Evolutionary conservation across 1,140 invertebrate genomes (phyloP), one percentile per base, ranked within the genome.

Genomic region (Drosophila arizonae): DNA sequence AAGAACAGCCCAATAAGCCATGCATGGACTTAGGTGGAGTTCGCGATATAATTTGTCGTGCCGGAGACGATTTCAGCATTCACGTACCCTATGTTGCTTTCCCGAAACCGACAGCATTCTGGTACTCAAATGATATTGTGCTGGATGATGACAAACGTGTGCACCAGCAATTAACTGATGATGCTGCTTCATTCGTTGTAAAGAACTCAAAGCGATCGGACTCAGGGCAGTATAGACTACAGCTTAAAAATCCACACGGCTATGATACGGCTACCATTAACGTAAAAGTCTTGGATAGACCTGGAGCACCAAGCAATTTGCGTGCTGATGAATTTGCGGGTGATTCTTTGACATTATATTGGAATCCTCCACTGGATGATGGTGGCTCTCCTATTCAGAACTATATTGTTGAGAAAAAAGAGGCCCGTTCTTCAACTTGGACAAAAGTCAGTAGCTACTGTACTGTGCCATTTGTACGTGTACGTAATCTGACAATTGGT

Each of bases 1-100:
- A 98, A 91, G 98, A 99, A 93, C 97, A 99, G 92, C 97, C 98
- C 0, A 98, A 98, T 91, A 98, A 98, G 92, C 99, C 99, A 17
- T 95, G 95, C 78, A 96, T 99, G 94, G 98, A 99, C 90, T 94
- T 98, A 50, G 95, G 96, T 54, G 96, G 96, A 24, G 95, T 99
- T 6, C 95, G 97, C 41, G 99, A 99, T 90, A 99, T 99, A 77
- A 97, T 96, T 15, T 98, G 99, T 4, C 95, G 97, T 72, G 98
- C 98, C 71, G 99, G 99, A 58, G 97, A 99, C 93, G 97, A 99
- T 90, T 99, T 99, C 93, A 96, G 96, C 57, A 98, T 99, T 89
- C 96, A 97, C 82, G 96, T 99, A 26, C 98, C 98, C 10, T 99
- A 97, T 91, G 95, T 96, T 72, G 98, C 96, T 28, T 98, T 98